Evolutionary conservation across 64 coral and sea anemone species (phyloP), one percentile per base, ranked within the genome.

Genomic region (Porites australiensis): DNA sequence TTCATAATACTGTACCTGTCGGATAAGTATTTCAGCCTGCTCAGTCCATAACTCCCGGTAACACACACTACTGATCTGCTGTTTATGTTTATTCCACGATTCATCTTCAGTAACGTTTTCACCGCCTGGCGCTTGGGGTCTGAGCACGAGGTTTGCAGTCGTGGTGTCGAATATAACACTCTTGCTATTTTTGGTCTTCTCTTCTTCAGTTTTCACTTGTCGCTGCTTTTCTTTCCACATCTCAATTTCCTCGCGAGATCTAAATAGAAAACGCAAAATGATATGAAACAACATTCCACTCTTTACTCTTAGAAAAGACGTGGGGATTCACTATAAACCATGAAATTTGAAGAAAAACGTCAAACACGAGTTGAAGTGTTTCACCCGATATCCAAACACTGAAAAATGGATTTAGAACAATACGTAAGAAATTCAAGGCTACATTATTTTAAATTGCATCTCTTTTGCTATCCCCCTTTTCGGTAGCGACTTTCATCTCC

Each of bases 201-300:
- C 86, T 46, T 98, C 96, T 77, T 93, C 96, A 0, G 83, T 74
- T 72, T 93, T 92, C 47, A 98, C 96, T 43, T 98, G 96, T 18
- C 96, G 90, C 86, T 98, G 96, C 23, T 95, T 89, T 66, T 98
- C 96, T 60, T 98, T 98, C 96, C 93, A 98, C 72, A 95, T 92
- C 67, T 98, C 96, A 60, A 98, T 98, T 77, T 95, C 96, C 46
- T 98, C 96, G 49, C 94, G 86, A 16, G 96, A 98, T 68, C 96
- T 98, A 75, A 51, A 21, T 50, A 2, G 23, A 59, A 75, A 60
- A 49, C 5, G 54, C 44, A 12, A 44, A 18, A 70, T 16, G 2
- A 59, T 12, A 37, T 37, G 27, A 3, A 22, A 22, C 20, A 82
- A 48, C 16, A 23, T 13, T 18, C 48, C 13, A 7, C 19, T 58